These are phyloP conservation scores for Triops cancriformis DNA, from an alignment of 1,140 invertebrate species.

Conservation along the genomic window DNA sequence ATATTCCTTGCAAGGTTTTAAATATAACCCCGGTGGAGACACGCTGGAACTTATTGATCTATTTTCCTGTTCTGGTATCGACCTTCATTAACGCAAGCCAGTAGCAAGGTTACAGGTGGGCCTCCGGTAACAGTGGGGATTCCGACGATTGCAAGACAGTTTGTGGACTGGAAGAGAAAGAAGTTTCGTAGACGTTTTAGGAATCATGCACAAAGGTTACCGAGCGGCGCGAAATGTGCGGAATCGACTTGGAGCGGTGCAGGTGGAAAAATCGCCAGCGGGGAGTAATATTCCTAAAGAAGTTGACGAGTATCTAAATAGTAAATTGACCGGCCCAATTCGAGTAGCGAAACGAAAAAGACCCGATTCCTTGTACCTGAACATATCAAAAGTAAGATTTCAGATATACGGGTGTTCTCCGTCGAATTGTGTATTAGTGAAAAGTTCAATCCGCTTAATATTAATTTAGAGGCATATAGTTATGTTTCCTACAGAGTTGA, in stretches of 20 bases:
- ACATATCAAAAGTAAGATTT: background rate
- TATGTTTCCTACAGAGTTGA: too few relatives aligned
- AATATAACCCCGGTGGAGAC: background rate
- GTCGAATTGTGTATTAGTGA: background rate
- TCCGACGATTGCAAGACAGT: too few relatives aligned
- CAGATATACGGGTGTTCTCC: too few relatives aligned
- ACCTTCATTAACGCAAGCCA: too few relatives aligned
- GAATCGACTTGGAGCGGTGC: constrained; percentile 23
- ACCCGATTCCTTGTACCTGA: background rate
- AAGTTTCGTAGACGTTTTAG: too few relatives aligned
- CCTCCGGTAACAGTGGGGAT: too few relatives aligned
- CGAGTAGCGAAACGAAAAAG: background rate
- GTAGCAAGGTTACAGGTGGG: too few relatives aligned
- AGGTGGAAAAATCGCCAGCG: background rate
- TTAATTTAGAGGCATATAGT: too few relatives aligned
- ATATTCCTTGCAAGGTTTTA: background rate
- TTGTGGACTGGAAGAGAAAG: too few relatives aligned
- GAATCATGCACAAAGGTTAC: too few relatives aligned
- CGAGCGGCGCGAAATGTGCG: too few relatives aligned
- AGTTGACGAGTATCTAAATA: background rate
- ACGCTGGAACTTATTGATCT: background rate
- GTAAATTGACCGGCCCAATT: background rate
- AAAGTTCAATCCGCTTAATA: too few relatives aligned
- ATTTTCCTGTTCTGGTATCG: background rate
- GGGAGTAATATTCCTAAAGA: background rate